Base-by-base conservation (phyloP, 1,140 invertebrate genomes). In the Diabrotica virgifera region DNA sequence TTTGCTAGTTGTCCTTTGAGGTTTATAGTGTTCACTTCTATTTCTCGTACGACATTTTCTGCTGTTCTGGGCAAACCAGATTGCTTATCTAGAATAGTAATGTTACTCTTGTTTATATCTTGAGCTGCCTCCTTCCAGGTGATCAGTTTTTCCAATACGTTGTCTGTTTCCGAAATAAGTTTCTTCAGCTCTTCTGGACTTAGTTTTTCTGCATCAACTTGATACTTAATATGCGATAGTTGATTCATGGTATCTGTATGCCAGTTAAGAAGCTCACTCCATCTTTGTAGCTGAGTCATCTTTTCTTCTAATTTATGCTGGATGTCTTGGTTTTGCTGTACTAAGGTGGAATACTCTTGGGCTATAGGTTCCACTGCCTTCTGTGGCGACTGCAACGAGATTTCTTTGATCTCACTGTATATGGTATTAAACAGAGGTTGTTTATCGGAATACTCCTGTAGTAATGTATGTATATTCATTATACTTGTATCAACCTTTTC, bases 371-470 rank as follows among this genome's bases (percentile, higher is more conserved):
- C 84, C 6, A 85, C 84, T 75, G 95, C 92, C 67, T 89, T 85
- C 2, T 88, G 83, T 36, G 85, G 85, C 50, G 88, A 86, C n/a
- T 84, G 81, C 3, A 86, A 73, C 0, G 88, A 86, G 56, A 95
- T 81, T 63, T 88, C 85, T 71, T 93, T 93, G 0, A 96, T 86
- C 81, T 95, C 91, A 69, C 90, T 87, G 64, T 92, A 90, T 62
- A 94, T 91, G 13, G 83, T 82, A 63, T 85, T 83, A 64, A 94
- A 91, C 36, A 83, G 82, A 0, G 88, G 84, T 69, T 90, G 87
- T 68, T 92, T 91, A 59, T 93, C 90, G 8, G 87, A 86, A 74
- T 93, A 90, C 71, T 94, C 91, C 75, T 94, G 90, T 46, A 92
- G 79, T 13, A 93, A 80, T 0, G 86, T 85, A 72, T 95, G 91